A percentile compares a stretch with the other conserved stretches of the same genome.
Conservation (phyloP, 92 coral and sea anemone genomes). For the Porites lobata region DNA sequence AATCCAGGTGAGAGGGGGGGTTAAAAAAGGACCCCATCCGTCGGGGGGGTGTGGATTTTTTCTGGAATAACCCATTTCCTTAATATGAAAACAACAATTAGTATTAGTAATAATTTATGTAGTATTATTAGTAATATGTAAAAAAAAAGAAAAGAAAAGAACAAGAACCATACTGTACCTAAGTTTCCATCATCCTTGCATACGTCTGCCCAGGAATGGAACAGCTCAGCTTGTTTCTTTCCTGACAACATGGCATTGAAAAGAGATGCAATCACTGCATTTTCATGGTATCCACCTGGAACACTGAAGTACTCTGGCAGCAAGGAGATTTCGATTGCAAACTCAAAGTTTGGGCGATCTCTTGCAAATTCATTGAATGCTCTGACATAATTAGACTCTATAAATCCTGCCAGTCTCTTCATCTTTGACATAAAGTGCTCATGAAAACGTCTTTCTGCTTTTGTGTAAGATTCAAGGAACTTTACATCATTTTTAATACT, state of each 20-base stretch:
- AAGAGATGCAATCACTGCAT: conserved; percentile 56
- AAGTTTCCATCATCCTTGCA: not conserved
- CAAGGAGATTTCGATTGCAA: conserved; percentile 69
- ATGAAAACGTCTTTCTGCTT: conserved; percentile 68
- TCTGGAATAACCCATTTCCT: no score
- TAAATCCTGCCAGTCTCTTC: conserved; percentile 34
- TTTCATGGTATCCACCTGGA: conserved; percentile 66
- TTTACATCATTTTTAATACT: conserved; percentile 31
- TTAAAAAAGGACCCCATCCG: no score
- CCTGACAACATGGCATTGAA: conserved; percentile 66
- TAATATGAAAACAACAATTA: no score
- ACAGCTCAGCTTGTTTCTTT: conserved; percentile 54
- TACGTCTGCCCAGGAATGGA: conserved; percentile 62
- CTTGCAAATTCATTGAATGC: conserved; percentile 41
- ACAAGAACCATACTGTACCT: not conserved
- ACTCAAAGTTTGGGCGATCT: conserved; percentile 70
- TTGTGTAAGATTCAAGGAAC: conserved; percentile 26
- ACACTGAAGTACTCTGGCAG: conserved; percentile 44
- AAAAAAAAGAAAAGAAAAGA: not conserved
- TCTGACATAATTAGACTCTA: conserved; percentile 63
- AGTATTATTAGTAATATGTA: no score
- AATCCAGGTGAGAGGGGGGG: no score
- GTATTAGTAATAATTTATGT: no score
- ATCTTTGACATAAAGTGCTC: conserved; percentile 66
- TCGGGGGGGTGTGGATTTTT: no score